Conservation (phyloP, 2,113 vertebrate species). For the Furnarius figulus region DNA sequence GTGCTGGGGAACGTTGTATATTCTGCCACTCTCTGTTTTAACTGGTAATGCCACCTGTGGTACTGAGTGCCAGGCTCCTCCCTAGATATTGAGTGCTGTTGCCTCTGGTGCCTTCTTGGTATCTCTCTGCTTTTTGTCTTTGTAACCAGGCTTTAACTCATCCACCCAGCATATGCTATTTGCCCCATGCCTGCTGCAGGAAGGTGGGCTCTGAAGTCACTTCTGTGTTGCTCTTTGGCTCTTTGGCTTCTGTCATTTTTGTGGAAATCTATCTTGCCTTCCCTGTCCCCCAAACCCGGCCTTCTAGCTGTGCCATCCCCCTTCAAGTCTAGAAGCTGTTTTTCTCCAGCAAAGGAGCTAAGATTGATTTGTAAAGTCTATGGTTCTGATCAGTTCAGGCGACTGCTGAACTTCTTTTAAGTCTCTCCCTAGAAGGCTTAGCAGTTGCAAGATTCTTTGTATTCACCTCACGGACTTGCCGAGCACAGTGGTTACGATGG, state of each 20-base stretch:
- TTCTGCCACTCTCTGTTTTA: background rate
- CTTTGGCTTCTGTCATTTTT: background rate
- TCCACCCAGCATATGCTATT: background rate
- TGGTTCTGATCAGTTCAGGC: background rate
- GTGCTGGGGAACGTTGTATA: background rate
- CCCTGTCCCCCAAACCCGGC: background rate
- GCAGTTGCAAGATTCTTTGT: background rate
- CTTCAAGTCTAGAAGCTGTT: background rate
- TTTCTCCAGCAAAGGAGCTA: background rate
- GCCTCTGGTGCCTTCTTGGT: background rate
- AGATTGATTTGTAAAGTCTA: background rate
- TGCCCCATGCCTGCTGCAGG: background rate
- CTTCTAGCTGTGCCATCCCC: background rate
- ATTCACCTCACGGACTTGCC: background rate
- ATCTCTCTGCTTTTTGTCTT: background rate
- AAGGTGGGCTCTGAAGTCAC: background rate
- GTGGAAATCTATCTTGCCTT: background rate
- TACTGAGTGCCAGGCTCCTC: background rate
- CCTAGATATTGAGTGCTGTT: rapidly evolving
- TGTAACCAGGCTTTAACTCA: background rate
- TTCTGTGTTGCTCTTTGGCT: background rate
- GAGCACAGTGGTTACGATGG: background rate
- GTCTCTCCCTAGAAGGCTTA: slow-evolving; percentile 16
- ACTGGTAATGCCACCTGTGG: background rate
- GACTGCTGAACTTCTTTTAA: background rate